A percentile compares a stretch with the other conserved stretches of the same genome.
phyloP scores from a whole-genome alignment of 1,140 invertebrate species.

The Homalodisca vitripennis region DNA sequence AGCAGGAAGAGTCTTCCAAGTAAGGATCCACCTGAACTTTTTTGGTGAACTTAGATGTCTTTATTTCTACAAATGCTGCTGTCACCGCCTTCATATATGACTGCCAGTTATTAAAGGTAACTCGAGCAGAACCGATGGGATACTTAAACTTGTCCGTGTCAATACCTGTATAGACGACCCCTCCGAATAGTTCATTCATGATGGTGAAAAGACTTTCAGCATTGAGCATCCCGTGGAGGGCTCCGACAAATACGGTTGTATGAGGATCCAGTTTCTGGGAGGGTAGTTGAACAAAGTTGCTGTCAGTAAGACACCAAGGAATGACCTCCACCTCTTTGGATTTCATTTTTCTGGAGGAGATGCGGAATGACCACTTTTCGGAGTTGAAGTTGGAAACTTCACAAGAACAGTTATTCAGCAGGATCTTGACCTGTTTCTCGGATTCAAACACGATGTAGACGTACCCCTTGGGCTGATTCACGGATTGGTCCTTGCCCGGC shows the following conservation, averaged over 20 bases:
- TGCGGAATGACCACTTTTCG: slow-evolving; percentile 83
- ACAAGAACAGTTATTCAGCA: slow-evolving; percentile 79
- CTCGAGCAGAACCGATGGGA: slow-evolving; percentile 94
- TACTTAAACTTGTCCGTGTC: slow-evolving; percentile 98
- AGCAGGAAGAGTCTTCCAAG: slow-evolving; percentile 92
- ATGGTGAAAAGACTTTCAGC: slow-evolving; percentile 88
- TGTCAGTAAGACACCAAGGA: slow-evolving; percentile 91
- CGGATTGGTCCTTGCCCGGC: slow-evolving; percentile 71
- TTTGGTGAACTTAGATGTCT: slow-evolving; percentile 87
- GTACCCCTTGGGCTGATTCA: slow-evolving; percentile 72
- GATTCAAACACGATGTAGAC: slow-evolving; percentile 94
- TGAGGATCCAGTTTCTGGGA: slow-evolving; percentile 81
- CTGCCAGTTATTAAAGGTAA: slow-evolving; percentile 87
- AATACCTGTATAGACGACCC: slow-evolving; percentile 94
- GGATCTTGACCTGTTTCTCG: slow-evolving; percentile 83
- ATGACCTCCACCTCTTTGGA: slow-evolving; percentile 86
- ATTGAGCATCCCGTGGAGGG: slow-evolving; percentile 94
- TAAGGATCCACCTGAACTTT: slow-evolving; percentile 98
- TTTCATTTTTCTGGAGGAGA: slow-evolving; percentile 76
- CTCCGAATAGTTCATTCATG: slow-evolving; percentile 94
- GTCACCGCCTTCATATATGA: slow-evolving; percentile 93
- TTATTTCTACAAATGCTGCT: slow-evolving; percentile 94
- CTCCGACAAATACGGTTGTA: slow-evolving; percentile 95
- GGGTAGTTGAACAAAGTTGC: slow-evolving; percentile 79
- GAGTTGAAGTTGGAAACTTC: slow-evolving; percentile 60